phyloP scores from a whole-genome alignment of 2,113 vertebrate genomes.

The Actenoides lindsayi region DNA sequence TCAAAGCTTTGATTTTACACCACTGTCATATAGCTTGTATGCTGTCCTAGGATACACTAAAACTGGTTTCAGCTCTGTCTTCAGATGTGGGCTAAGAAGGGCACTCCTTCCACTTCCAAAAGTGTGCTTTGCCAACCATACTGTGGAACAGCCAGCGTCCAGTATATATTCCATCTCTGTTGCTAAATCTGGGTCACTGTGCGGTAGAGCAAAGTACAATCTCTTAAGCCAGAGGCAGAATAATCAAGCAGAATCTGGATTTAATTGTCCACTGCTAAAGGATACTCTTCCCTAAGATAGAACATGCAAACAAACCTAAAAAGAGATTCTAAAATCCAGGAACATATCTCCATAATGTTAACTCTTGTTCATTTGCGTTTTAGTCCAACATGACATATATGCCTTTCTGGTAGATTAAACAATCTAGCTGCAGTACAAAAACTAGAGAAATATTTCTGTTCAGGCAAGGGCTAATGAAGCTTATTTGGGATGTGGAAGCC shows the following conservation, averaged over 20 bases:
- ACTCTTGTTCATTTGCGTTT: background rate
- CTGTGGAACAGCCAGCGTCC: background rate
- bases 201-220: constrained; percentile 21
- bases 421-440: background rate
- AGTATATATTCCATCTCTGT: background rate
- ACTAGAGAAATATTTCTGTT: background rate
- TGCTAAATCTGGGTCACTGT: constrained; percentile 16
- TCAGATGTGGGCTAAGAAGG: background rate
- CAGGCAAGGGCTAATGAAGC: background rate
- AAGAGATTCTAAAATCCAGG: background rate
- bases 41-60: background rate
- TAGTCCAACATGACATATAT: background rate
- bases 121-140: background rate
- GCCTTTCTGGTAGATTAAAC: background rate
- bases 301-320: background rate
- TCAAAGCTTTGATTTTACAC: background rate
- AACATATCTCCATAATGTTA: background rate
- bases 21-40: background rate
- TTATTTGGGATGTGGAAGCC: background rate
- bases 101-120: background rate
- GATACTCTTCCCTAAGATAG: background rate
- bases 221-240: background rate
- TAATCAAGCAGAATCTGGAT: background rate
- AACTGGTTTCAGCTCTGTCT: background rate
- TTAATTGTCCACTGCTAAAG: background rate